Base-by-base conservation (phyloP, 2,113 vertebrate species). In the Tenebrosternarchus preto region DNA sequence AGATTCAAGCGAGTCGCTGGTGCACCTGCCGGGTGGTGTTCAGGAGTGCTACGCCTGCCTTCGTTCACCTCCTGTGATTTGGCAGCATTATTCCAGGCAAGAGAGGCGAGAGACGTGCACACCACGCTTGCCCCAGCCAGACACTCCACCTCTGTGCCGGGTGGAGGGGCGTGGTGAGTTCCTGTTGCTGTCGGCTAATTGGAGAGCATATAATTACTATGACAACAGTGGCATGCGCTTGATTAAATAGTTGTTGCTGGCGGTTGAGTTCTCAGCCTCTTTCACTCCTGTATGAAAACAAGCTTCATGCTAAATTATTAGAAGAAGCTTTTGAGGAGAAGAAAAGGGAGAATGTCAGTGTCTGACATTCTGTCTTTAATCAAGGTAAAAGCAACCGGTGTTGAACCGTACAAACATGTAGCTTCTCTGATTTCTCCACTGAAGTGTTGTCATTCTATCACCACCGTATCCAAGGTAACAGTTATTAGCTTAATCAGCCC, bases 391-490 rank as follows among this genome's bases (percentile, higher is more conserved):
- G 64, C 66, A 64, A 70, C 56, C 64, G 29, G 17, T 22, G 19
- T 15, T 2, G 16, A 64, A 39, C 66, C 67, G 39, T 57, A 25
- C 63, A 22, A 29, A 74, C 74, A 50, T 50, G 8, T 15, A 2
- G 12, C 19, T 17, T 27, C 31, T 73, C 74, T 31, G n/a, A 31
- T 24, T 24, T 43, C 20, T 43, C 29, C 61, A 16, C 46, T 57
- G 43, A 22, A 50, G 60, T 63, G 68, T 59, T 66, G 43, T 69
- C 46, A 7, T 55, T 2, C 67, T 53, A 61, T 70, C 61, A 25
- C 78, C 53, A 20, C 8, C 27, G 74, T 86, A 81, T 80, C 82
- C 84, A 76, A 80, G 83, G 84, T 81, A 87, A 87, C 84, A 61
- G 67, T 78, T 69, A 78, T 82, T 84, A 75, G 64, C 61, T 82